Conservation (phyloP, 1,140 invertebrate species). For the Drosophila tsacasi region DNA sequence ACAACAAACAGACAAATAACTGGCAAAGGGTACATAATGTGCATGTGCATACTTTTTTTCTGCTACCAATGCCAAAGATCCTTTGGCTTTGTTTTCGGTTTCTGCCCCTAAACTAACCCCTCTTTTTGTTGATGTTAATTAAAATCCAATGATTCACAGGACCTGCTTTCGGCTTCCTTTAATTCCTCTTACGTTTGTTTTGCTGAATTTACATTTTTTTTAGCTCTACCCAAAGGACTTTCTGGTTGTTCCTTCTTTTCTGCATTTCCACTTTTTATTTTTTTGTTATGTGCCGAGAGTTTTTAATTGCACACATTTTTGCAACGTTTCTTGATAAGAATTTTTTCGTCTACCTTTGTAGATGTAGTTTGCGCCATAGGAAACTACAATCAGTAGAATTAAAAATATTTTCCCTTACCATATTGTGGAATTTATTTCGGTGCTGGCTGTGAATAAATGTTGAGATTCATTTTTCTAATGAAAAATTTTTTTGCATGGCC, state of each 20-base stretch:
- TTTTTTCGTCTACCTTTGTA: slow-evolving; percentile 40
- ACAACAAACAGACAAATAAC: slow-evolving; percentile 1
- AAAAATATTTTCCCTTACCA: slow-evolving; percentile 36
- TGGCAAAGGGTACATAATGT: slow-evolving; percentile 39
- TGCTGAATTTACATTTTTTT: slow-evolving; percentile 58
- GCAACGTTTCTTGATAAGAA: slow-evolving; percentile 42
- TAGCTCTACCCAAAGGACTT: slow-evolving; percentile 5
- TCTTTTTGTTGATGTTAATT: slow-evolving; percentile 63
- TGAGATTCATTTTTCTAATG: slow-evolving; percentile 42
- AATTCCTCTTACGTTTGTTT: slow-evolving; percentile 45
- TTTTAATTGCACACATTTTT: slow-evolving; percentile 61
- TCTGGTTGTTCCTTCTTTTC: slow-evolving; percentile 20
- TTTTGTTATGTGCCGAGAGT: slow-evolving; percentile 26
- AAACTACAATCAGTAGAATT: slow-evolving; percentile 44
- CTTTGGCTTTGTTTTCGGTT: slow-evolving; percentile 28
- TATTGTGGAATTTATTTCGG: slow-evolving; percentile 18
- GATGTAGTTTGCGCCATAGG: slow-evolving; percentile 21
- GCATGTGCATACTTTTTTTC: slow-evolving; percentile 27
- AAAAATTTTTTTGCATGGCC: slow-evolving; percentile 48
- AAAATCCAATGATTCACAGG: slow-evolving; percentile 67
- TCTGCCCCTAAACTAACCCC: not conserved
- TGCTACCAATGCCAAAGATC: slow-evolving; percentile 10
- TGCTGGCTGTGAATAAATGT: slow-evolving; percentile 13
- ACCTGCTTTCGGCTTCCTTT: slow-evolving; percentile 44
- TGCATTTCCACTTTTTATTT: not conserved